Evolutionary conservation across 2,888 invertebrate genomes (phyloP).

Genomic region (Hanleya hanleyi): DNA sequence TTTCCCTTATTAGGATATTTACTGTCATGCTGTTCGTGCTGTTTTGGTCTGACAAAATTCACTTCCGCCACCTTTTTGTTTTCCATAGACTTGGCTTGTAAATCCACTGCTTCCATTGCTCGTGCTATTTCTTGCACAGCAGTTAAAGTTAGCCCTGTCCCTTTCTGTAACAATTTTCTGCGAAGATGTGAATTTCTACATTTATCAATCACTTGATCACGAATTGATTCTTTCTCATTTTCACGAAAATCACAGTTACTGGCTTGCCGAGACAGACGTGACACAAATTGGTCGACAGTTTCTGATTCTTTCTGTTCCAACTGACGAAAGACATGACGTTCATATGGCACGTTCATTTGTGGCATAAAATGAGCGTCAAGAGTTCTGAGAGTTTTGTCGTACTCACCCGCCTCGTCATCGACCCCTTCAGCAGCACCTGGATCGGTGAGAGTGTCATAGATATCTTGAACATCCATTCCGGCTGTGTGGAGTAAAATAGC

Average conservation of each 20-base stretch:
- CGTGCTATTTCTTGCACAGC: background rate
- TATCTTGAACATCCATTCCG: constrained; percentile 14
- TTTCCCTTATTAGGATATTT: background rate
- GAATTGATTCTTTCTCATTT: background rate
- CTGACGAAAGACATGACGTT: constrained; percentile 11
- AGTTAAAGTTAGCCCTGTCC: background rate
- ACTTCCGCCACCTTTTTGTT: background rate
- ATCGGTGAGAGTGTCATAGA: constrained; percentile 13
- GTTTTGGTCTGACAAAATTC: constrained; percentile 1
- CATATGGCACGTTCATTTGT: constrained; percentile 17
- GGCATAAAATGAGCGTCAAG: background rate
- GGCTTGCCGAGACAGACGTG: background rate
- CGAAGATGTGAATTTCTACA: background rate
- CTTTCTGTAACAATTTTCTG: background rate
- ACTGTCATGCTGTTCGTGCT: background rate
- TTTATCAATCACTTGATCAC: background rate
- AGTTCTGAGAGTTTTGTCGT: background rate
- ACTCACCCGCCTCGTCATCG: background rate
- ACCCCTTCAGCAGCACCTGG: background rate
- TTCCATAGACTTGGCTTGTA: constrained; percentile 10
- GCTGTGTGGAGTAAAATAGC: constrained; percentile 10
- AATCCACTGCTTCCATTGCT: constrained; percentile 1
- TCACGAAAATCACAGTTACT: background rate
- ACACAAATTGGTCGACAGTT: constrained; percentile 11
- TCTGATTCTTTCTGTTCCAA: constrained; percentile 3